Evolutionary conservation across 1,140 invertebrate species (phyloP), one percentile per base, ranked within the genome.

Genomic region (Neodiprion virginianus): DNA sequence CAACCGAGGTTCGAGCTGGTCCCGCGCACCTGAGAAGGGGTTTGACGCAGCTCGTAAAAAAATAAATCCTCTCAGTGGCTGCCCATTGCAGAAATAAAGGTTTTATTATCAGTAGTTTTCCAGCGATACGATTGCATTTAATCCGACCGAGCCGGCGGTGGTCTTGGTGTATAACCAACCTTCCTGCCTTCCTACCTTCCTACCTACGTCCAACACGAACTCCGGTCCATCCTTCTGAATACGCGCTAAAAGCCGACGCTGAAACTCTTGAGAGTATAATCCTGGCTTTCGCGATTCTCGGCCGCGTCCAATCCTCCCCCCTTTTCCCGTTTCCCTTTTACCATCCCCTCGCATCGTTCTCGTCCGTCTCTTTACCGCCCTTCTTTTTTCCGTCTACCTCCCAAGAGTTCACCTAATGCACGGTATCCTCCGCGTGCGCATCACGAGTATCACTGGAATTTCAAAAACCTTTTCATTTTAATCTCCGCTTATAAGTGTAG

Each of bases 241-340:
- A 77, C 79, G 77, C 79, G 75, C 75, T 79, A 79, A 80, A 81
- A 81, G 77, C 80, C 79, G 79, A 80, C 79, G 53, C 53, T 14
- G 53, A 80, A 81, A 81, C 80, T 81, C 80, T 81, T 81, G 74
- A 81, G 80, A 75, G 81, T 81, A 81, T 81, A 81, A 81, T 81
- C 80, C 80, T 75, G 77, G 80, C 80, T 81, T 77, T 79, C 75
- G 76, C 72, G 79, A 80, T 81, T 74, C 77, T 79, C 78, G 77
- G 73, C 76, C 76, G 74, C 78, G 73, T 67, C 74, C 65, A 72
- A 70, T 76, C 74, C 72, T 76, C 70, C 66, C 17, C 49, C 67
- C 50, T 76, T 72, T 70, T 40, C 71, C 28, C 69, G 67, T 72
- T 72, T 73, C 73, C 72, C 69, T 76, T 77, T 72, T 72, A 74